Conservation (phyloP, 2,797 vertebrate genomes). For the Falco peregrinus region DNA sequence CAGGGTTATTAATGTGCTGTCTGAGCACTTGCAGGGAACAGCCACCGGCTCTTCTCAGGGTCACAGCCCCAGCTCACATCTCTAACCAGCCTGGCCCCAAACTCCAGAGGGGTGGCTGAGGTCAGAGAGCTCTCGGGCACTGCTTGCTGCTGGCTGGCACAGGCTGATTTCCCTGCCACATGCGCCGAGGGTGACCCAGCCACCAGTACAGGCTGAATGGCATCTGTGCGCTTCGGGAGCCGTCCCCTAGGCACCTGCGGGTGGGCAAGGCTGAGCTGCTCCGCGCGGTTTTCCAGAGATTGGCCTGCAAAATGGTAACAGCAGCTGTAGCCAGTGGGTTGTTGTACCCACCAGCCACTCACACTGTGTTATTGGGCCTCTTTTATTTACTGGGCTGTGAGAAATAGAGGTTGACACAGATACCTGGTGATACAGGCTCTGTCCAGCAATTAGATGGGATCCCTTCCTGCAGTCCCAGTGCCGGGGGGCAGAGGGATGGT, state of each 20-base stretch:
- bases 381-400: background rate
- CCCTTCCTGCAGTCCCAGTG: background rate
- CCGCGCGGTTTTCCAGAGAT: background rate
- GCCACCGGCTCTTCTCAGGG: background rate
- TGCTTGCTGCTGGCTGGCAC: background rate
- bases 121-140: accelerated
- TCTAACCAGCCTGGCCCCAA: background rate
- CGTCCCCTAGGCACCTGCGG: background rate
- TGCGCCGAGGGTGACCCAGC: background rate
- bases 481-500: background rate
- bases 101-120: background rate
- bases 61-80: background rate
- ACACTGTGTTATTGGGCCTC: background rate
- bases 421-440: background rate
- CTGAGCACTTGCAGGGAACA: background rate
- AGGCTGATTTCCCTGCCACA: background rate
- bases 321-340: background rate
- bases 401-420: background rate
- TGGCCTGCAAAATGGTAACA: background rate
- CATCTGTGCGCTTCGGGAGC: background rate
- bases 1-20: background rate
- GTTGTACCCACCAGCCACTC: background rate
- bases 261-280: background rate
- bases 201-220: accelerated
- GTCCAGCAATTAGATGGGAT: background rate